Percentiles rank a stretch among this genome's conserved stretches.
phyloP scores from a whole-genome alignment of 2,888 invertebrate genomes.

The Agrotis clavis region DNA sequence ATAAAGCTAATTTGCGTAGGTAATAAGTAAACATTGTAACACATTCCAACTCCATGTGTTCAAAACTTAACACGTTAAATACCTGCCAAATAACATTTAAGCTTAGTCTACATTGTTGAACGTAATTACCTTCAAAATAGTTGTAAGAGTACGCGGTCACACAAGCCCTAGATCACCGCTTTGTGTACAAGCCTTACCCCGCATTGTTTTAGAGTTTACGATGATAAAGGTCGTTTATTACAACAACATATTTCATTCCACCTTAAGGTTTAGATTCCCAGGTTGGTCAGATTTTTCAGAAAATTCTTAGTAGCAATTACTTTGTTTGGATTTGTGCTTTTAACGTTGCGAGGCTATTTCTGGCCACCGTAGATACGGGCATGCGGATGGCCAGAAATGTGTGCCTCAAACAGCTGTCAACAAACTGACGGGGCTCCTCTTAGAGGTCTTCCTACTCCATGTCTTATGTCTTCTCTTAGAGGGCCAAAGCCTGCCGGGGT shows the following conservation, averaged over 20 bases:
- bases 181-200: constrained; percentile 7
- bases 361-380: too few relatives aligned
- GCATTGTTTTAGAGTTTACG: constrained; percentile 32
- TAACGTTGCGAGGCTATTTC: too few relatives aligned
- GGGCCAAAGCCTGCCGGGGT: too few relatives aligned
- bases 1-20: too few relatives aligned
- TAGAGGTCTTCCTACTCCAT: too few relatives aligned
- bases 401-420: too few relatives aligned
- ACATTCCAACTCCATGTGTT: background rate
- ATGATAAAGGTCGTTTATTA: background rate
- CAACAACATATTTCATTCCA: constrained; percentile 7
- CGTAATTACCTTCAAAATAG: constrained; percentile 1
- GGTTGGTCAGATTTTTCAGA: background rate
- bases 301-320: background rate
- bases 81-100: background rate
- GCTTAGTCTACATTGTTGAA: constrained; percentile 5
- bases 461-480: too few relatives aligned
- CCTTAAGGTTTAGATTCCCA: background rate
- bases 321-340: too few relatives aligned
- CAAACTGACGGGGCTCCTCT: too few relatives aligned
- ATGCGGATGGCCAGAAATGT: too few relatives aligned
- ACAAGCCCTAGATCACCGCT: constrained; percentile 32
- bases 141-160: constrained; percentile 6
- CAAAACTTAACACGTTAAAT: background rate
- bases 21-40: too few relatives aligned